Percentiles rank a stretch among this genome's conserved stretches.
These are phyloP conservation scores for Drosophila mojavensis DNA, from an alignment of 1,140 invertebrate genomes.

Conservation along the genomic window DNA sequence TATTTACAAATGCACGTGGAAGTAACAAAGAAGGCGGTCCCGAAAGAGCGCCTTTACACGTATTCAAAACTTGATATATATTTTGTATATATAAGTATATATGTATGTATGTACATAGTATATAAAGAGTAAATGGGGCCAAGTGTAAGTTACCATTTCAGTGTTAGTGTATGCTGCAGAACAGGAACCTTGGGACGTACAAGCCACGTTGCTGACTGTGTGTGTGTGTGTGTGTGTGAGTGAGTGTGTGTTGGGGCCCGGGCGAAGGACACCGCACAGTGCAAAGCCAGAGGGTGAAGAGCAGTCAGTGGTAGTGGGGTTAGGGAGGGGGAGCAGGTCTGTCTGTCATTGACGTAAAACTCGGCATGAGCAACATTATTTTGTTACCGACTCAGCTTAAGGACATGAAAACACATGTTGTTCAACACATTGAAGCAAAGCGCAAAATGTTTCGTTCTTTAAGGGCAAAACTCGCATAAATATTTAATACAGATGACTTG, in stretches of 20 bases:
- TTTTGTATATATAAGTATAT: conserved; percentile 8
- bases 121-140: conserved; percentile 13
- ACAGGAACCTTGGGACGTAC: conserved; percentile 30
- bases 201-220: conserved; percentile 19
- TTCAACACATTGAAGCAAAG: conserved; percentile 39
- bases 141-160: conserved; percentile 52
- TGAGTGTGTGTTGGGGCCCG: conserved; percentile 11
- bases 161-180: conserved; percentile 22
- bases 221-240: conserved; percentile 2
- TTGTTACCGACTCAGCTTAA: conserved; percentile 58
- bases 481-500: conserved; percentile 24
- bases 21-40: conserved; percentile 37
- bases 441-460: conserved; percentile 13
- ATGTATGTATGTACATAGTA: conserved; percentile 2
- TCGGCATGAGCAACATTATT: conserved; percentile 59
- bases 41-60: conserved; percentile 8
- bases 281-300: conserved; percentile 6
- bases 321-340: background rate
- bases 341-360: conserved; percentile 55
- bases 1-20: conserved; percentile 49
- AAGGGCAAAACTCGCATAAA: conserved; percentile 18
- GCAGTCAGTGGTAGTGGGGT: too few relatives aligned
- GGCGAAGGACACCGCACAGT: conserved; percentile 60
- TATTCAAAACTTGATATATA: conserved; percentile 6
- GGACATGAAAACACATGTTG: conserved; percentile 70